Evolutionary conservation across 2,888 invertebrate genomes (phyloP), one percentile per base, ranked within the genome.

Genomic region (Bunonema sp.): DNA sequence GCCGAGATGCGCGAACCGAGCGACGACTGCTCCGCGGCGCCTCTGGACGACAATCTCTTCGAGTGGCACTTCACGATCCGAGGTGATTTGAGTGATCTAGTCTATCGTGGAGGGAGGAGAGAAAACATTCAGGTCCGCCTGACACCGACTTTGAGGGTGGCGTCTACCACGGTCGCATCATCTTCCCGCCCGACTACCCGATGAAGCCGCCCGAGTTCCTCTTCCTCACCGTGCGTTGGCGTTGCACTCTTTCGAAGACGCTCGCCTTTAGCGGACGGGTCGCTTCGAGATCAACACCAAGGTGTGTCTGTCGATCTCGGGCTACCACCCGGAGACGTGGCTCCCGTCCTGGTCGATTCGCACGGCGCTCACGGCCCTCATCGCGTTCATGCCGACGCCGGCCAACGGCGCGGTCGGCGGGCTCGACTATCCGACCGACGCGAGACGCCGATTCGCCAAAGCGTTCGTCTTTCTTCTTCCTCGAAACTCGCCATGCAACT

Each of bases 121-220:
- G n/a, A n/a, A n/a, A n/a, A n/a, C n/a, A n/a, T n/a, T n/a, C n/a
- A n/a, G n/a, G 88, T 4, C 85, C 88, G 2, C 78, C 79, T 39
- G 82, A 81, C 20, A 81, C 84, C 0, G 86, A 86, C 56, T 89
- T 86, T 71, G 82, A 83, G 28, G 54, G 80, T 45, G 89, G 89
- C 26, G 77, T 84, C 49, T 89, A 88, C 70, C 89, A 91, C 70
- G 89, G 85, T 3, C 76, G 87, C 57, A 87, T 89, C 68, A 73
- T 86, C 44, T 74, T 89, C 50, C 89, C 89, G 0, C 79, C 84
- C 39, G 86, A 89, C 58, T 89, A 89, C 72, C 89, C 89, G 1
- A 87, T 91, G 87, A 87, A 88, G 72, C 89, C 89, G 38, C 89
- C 89, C 4, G 84, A 84, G 69, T 85, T 89, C 53, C 85, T 88